Conservation (phyloP, 1,140 invertebrate species). For the Drosophila paulistorum region DNA sequence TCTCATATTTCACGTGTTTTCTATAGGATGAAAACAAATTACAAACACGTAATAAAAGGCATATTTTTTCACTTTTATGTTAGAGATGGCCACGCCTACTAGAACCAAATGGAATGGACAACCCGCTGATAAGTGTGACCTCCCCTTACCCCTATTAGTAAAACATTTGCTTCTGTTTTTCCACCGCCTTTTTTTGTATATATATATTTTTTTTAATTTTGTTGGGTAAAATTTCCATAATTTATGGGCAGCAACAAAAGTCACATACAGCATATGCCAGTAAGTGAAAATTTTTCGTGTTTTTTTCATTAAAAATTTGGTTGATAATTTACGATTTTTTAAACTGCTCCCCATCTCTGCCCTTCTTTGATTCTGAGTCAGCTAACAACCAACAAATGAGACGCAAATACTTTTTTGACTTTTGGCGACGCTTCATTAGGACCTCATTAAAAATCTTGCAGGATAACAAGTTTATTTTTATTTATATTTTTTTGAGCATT, state of each 20-base stretch:
- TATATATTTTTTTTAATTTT: slow-evolving; percentile 48
- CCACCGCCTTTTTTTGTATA: slow-evolving; percentile 18
- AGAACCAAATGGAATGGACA: slow-evolving; percentile 21
- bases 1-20: slow-evolving; percentile 71
- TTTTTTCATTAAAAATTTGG: slow-evolving; percentile 72
- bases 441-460: slow-evolving; percentile 65
- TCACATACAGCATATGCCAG: slow-evolving; percentile 70
- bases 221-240: slow-evolving; percentile 71
- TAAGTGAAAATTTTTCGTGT: slow-evolving; percentile 19
- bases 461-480: slow-evolving; percentile 42
- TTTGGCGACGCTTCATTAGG: slow-evolving; percentile 62
- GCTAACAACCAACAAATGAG: slow-evolving; percentile 49
- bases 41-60: slow-evolving; percentile 68
- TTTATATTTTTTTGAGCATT: slow-evolving; percentile 55
- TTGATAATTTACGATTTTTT: slow-evolving; percentile 74
- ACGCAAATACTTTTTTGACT: slow-evolving; percentile 56
- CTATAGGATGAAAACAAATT: slow-evolving; percentile 68
- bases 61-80: slow-evolving; percentile 68
- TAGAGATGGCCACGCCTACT: slow-evolving; percentile 54
- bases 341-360: slow-evolving; percentile 10
- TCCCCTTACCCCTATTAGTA: slow-evolving; percentile 74
- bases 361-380: background rate
- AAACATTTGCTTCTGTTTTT: slow-evolving; percentile 43
- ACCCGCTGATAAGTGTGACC: slow-evolving; percentile 52
- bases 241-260: slow-evolving; percentile 76